Base-by-base conservation (phyloP, 2,797 vertebrate species). In the Nothura maculosa region DNA sequence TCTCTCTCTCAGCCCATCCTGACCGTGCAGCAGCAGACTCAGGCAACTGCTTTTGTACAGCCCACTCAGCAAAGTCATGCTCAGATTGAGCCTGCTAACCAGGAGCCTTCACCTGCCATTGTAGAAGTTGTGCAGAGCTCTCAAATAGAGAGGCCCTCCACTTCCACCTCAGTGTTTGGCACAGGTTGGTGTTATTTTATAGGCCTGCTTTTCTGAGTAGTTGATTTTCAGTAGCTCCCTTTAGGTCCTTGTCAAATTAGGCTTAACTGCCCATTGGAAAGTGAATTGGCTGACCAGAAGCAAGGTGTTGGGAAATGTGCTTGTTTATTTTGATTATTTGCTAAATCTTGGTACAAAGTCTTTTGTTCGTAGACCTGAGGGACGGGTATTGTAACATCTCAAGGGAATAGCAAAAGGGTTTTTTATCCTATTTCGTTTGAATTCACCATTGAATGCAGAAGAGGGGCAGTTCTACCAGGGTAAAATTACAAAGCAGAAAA, bases 1-100 rank as follows among this genome's bases (percentile, higher is more conserved):
- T 98, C 99, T 0, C 96, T 99, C 68, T 97, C 99, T 1, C 98
- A 99, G 81, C 97, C 99, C 64, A 98, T 99, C 96, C 93, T 99
- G 61, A 98, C 97, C 3, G 98, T 99, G 85, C 99, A 99, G 96
- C 98, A 99, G 91, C 99, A 99, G 84, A 98, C 98, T 0, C 99
- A 99, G 93, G 98, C 99, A 2, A 99, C 99, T 8, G 99, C 99
- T 4, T 99, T 99, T 54, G 99, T 99, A 78, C 99, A 99, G 85
- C 99, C 99, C 32, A 99, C 99, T 6, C 99, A 99, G 92, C 99
- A 99, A 87, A 99, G 98, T 38, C 96, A 99, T 88, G 97, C 98
- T 82, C 98, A 98, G 43, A 92, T 99, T 9, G 99, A 99, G 89
- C 98, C 98, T 5, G 94, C 98, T 63, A 98, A 93, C 94, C 99